Conservation (phyloP, 2,888 invertebrate species). For the Hemistola chrysoprasaria region DNA sequence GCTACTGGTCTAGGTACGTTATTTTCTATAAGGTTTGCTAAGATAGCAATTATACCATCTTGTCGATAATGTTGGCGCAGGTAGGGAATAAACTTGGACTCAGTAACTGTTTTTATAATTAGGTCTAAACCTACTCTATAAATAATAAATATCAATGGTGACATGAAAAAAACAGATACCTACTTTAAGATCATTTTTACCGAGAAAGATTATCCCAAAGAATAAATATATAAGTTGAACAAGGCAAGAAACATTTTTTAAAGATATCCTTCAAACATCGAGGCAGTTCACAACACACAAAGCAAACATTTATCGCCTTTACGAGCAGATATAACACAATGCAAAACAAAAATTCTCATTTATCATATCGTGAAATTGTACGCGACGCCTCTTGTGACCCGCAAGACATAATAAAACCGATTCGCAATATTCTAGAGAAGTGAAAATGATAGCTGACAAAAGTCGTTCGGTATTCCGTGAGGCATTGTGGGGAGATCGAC, state of each 20-base stretch:
- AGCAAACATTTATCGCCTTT: conserved; percentile 62
- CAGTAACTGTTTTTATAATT: too few relatives aligned
- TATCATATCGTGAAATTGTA: conserved; percentile 63
- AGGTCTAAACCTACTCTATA: too few relatives aligned
- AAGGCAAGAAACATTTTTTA: conserved; percentile 22
- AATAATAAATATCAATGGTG: too few relatives aligned
- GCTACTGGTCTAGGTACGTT: too few relatives aligned
- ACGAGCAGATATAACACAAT: conserved; percentile 46
- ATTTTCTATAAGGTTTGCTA: too few relatives aligned
- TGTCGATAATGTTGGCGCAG: too few relatives aligned
- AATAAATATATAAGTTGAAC: conserved; percentile 28
- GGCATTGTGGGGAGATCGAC: conserved; percentile 61
- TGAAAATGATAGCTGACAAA: conserved; percentile 77
- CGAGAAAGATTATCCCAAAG: not conserved
- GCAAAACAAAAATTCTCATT: conserved; percentile 61
- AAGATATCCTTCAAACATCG: conserved; percentile 23
- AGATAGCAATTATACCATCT: too few relatives aligned
- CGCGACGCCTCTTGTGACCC: conserved; percentile 54
- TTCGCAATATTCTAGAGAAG: conserved; percentile 62
- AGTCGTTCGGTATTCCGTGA: conserved; percentile 53
- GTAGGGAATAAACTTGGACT: too few relatives aligned
- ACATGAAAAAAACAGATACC: too few relatives aligned
- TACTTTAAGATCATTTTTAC: too few relatives aligned
- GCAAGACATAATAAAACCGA: conserved; percentile 68
- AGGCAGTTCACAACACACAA: conserved; percentile 46